Evolutionary conservation across 2,888 invertebrate species (phyloP).

Genomic region (Volucella inflata): DNA sequence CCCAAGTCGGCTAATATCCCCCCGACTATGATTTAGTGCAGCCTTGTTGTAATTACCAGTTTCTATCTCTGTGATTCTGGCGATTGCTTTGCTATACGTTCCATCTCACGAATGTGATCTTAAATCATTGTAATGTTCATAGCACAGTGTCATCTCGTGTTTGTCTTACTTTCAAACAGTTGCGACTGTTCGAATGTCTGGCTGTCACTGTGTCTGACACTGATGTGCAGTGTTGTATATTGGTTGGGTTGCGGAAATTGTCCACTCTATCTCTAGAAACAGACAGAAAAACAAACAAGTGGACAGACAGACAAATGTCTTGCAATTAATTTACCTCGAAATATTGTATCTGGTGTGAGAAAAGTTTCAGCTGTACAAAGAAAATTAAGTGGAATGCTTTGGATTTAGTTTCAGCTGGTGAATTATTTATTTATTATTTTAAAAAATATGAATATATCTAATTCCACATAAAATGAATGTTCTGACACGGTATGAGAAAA

Average conservation of each 20-base stretch:
- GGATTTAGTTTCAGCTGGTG: conserved; percentile 28
- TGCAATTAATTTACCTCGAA: conserved; percentile 20
- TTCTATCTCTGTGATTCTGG: conserved; percentile 2
- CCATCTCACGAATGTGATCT: conserved; percentile 16
- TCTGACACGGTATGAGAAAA: background rate
- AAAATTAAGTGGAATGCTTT: conserved; percentile 40
- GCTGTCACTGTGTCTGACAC: too few relatives aligned
- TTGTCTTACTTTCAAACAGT: background rate
- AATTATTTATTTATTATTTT: conserved; percentile 62
- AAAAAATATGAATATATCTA: background rate
- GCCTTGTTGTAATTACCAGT: conserved; percentile 33
- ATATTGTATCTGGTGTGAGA: conserved; percentile 31
- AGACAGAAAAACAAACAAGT: too few relatives aligned
- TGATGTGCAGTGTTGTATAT: background rate
- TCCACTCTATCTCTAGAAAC: background rate
- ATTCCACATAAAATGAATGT: background rate
- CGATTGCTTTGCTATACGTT: background rate
- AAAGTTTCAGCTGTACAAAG: conserved; percentile 52
- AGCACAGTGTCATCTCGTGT: conserved; percentile 19
- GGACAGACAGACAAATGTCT: conserved; percentile 10
- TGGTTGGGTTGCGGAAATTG: conserved; percentile 19
- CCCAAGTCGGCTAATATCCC: background rate
- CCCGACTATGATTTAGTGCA: conserved; percentile 22
- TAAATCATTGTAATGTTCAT: conserved; percentile 13
- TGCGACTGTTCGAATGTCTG: too few relatives aligned